Evolutionary conservation across 2,113 vertebrate genomes (phyloP), one percentile per base, ranked within the genome.

Genomic region (Carollia perspicillata): DNA sequence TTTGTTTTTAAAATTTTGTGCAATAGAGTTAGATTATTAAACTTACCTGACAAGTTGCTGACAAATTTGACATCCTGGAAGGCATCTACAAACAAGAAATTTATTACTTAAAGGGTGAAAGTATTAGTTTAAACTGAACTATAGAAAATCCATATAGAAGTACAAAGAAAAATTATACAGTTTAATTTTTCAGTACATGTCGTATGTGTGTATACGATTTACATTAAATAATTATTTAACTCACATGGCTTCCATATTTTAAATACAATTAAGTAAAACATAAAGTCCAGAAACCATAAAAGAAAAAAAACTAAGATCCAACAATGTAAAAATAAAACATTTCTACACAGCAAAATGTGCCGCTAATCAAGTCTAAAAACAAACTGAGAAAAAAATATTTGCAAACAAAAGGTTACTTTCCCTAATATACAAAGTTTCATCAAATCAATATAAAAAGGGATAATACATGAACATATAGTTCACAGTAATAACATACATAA

Each of bases 61-160:
- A 98, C 99, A 99, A 97, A 99, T 99, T 96, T 99, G 99, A 98
- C 99, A 99, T 99, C 99, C 99, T 99, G 99, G 99, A 99, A 99
- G 99, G 98, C 99, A 99, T 99, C 99, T 99, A 96, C 51, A 98
- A 97, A 97, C 78, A 97, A 97, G 23, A 93, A 84, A 79, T 89
- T 55, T 84, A 94, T 75, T 79, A 90, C 13, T 92, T 87, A 30
- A 89, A 68, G 20, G 6, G 20, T 65, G 84, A 44, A 86, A 13
- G n/a, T 85, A 78, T 75, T 72, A 74, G 53, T 84, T 93, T 66
- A 75, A 87, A 69, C 28, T 75, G 51, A 89, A 84, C 30, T 72
- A 93, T n/a, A 69, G 74, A 92, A 90, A 96, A 84, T 44, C 3
- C 6, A 96, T 14, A 68, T 0, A 80, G 55, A 84, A 92, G 14